Evolutionary conservation across 1,140 invertebrate genomes (phyloP), one percentile per base, ranked within the genome.

Genomic region (Drosophila triauraria): DNA sequence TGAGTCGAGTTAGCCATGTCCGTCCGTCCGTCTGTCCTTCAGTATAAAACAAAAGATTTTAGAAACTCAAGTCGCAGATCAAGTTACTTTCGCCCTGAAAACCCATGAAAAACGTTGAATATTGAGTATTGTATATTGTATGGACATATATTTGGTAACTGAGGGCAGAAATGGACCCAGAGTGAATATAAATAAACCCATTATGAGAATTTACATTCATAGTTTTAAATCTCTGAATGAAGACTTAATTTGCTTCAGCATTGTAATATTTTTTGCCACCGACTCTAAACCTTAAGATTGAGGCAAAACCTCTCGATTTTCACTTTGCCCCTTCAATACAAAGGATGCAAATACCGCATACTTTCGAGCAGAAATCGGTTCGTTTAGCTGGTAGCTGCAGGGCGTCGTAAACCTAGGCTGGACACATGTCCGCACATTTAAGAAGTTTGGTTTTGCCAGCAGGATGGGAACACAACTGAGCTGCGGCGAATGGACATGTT

Each of bases 361-460:
- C n/a, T 17, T 32, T 27, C 5, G 27, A 17, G 50, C 25, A 32
- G 43, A 5, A 25, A 51, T 51, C 17, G 40, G 56, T 48, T 46
- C 68, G 54, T 44, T 61, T 40, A 27, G 43, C 12, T 59, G 77
- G 23, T 13, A 67, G 42, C 60, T 35, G 43, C 25, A 23, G 64
- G 43, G 43, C 64, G 25, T 48, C 32, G 30, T 30, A 47, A 40
- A 47, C 57, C 62, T 43, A 67, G 51, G 58, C 77, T 74, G 62
- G 69, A 69, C 78, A 75, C 56, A 60, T 80, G 71, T 75, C 60
- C 23, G 25, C 43, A 61, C 65, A 71, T 71, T 76, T 64, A 53
- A 48, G 35, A 42, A 40, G 35, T n/a, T 40, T 32, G 38, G 20
- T 20, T n/a, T 47, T 46, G 63, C 35, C n/a, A 6, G 40, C 30